phyloP scores from a whole-genome alignment of 2,797 vertebrate species.

The Okamejei kenojei region DNA sequence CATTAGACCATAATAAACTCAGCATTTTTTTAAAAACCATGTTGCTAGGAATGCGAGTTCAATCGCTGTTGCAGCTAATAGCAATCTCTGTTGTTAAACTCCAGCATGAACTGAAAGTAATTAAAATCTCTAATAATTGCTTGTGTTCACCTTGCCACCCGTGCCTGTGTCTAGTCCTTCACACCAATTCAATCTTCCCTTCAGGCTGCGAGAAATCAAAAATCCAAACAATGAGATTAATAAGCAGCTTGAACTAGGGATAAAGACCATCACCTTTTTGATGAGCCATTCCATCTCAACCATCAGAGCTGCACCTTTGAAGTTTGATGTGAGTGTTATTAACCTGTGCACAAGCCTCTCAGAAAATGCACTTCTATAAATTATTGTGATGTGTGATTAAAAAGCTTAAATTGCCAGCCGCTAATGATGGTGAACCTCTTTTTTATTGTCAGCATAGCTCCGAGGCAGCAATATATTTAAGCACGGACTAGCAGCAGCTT shows the following conservation, averaged over 20 bases:
- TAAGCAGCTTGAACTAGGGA: background rate
- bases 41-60: background rate
- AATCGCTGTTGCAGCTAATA: background rate
- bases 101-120: constrained; percentile 21
- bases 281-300: background rate
- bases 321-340: background rate
- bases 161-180: background rate
- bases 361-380: background rate
- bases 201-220: background rate
- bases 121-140: background rate
- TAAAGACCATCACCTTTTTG: background rate
- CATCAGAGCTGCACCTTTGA: background rate
- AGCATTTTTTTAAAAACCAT: background rate
- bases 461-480: background rate
- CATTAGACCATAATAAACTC: background rate
- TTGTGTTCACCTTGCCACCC: background rate
- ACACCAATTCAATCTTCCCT: background rate
- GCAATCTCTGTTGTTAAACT: background rate
- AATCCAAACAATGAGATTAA: background rate
- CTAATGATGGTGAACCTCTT: background rate
- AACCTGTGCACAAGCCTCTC: background rate
- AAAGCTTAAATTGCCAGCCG: background rate
- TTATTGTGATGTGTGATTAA: constrained; percentile 20
- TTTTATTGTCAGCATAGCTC: background rate
- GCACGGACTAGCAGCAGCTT: background rate